phyloP scores from a whole-genome alignment of 2,113 vertebrate genomes.

The Cygnus atratus region DNA sequence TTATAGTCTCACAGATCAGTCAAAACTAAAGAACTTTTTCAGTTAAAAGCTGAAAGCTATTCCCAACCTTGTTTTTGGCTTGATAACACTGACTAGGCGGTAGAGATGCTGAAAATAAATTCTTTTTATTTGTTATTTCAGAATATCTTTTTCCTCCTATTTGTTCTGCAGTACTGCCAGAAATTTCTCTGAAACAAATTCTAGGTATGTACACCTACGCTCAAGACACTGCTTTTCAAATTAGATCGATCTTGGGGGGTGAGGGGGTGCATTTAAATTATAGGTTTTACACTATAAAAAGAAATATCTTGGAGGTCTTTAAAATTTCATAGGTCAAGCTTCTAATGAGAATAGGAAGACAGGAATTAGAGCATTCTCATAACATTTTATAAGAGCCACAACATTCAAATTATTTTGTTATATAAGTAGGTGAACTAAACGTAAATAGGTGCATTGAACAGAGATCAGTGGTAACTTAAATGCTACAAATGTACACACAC shows the following conservation, averaged over 20 bases:
- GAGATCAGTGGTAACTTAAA: neutral
- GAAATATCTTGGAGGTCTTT: neutral
- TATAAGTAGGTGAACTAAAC: neutral
- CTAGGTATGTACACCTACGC: accelerated
- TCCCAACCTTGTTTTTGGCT: neutral
- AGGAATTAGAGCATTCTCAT: neutral
- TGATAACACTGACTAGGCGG: neutral
- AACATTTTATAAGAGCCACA: neutral
- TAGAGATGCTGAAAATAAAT: neutral
- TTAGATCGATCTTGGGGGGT: neutral
- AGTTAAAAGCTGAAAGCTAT: neutral
- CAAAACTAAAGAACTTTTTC: neutral
- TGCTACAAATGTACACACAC: neutral
- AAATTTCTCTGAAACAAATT: neutral
- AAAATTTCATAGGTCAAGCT: neutral
- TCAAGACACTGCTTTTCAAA: neutral
- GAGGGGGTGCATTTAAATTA: neutral
- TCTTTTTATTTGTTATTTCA: neutral
- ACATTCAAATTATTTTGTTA: neutral
- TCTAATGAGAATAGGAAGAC: neutral
- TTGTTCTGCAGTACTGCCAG: neutral
- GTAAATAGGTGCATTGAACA: neutral
- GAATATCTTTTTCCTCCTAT: neutral
- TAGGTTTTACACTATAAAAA: neutral
- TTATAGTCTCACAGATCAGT: neutral